Evolutionary conservation across 2,888 invertebrate species (phyloP).

Genomic region (Cheilosia vernalis): DNA sequence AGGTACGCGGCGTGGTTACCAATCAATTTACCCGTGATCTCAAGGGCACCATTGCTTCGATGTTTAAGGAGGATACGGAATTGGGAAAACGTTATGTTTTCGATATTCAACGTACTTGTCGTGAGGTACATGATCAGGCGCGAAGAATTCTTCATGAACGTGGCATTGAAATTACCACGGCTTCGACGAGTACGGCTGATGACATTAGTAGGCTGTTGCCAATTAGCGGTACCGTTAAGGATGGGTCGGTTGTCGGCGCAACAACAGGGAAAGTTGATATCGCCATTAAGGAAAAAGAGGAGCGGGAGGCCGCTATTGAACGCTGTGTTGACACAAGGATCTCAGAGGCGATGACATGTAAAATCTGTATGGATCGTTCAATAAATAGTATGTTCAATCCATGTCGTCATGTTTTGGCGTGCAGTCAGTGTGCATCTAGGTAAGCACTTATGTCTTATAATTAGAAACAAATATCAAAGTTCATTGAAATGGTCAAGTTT

Average conservation of each 20-base stretch:
- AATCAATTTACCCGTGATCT: constrained; percentile 95
- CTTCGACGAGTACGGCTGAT: constrained; percentile 74
- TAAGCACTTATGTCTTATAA: constrained; percentile 77
- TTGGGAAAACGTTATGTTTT: constrained; percentile 95
- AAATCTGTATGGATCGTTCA: constrained; percentile 93
- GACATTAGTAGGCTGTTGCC: constrained; percentile 76
- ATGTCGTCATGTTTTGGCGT: constrained; percentile 94
- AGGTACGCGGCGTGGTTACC: constrained; percentile 93
- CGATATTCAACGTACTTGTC: constrained; percentile 93
- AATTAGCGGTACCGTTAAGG: constrained; percentile 67
- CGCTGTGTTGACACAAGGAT: constrained; percentile 83
- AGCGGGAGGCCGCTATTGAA: constrained; percentile 82
- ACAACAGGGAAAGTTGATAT: constrained; percentile 80
- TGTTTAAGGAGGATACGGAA: constrained; percentile 94
- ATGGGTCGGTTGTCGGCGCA: constrained; percentile 32
- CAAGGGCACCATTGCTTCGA: constrained; percentile 94
- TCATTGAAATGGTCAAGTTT: background rate
- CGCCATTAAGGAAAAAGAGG: constrained; percentile 81
- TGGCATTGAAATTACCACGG: constrained; percentile 80
- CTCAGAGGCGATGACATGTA: constrained; percentile 90
- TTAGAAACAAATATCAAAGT: background rate
- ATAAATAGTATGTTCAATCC: constrained; percentile 94
- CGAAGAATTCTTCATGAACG: constrained; percentile 88
- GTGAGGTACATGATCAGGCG: constrained; percentile 95
- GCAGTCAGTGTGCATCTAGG: constrained; percentile 89